Evolutionary conservation across 2,797 vertebrate species (phyloP).

Genomic region (Cryptoblepharus egeriae): DNA sequence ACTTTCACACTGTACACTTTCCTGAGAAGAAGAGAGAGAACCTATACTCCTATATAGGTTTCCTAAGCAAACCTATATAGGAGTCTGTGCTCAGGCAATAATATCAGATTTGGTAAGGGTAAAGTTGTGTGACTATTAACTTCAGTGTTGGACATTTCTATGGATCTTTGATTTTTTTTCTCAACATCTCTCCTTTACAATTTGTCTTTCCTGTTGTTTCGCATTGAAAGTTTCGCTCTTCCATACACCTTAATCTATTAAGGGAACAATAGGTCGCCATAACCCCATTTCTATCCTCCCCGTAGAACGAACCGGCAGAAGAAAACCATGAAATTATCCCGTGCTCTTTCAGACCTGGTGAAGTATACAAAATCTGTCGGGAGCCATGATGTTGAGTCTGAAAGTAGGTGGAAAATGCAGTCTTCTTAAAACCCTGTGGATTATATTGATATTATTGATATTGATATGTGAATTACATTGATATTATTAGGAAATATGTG

Average conservation of each 20-base stretch:
- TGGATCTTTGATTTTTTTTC: background rate
- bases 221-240: background rate
- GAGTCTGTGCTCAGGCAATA: background rate
- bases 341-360: slow-evolving; percentile 96
- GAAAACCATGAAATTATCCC: slow-evolving; percentile 97
- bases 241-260: background rate
- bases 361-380: slow-evolving; percentile 96
- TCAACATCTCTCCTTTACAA: background rate
- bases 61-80: too few species aligned
- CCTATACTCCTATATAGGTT: too few species aligned
- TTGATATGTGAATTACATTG: too few species aligned
- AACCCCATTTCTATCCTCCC: background rate
- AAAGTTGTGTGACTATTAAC: background rate
- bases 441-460: too few species aligned
- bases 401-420: slow-evolving; percentile 78
- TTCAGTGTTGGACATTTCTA: background rate
- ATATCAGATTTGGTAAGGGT: background rate
- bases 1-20: too few species aligned
- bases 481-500: background rate
- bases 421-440: background rate
- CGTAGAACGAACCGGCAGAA: slow-evolving; percentile 84
- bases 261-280: background rate
- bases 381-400: slow-evolving; percentile 88
- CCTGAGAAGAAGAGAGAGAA: too few species aligned
- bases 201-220: too few species aligned